A percentile compares a stretch with the other conserved stretches of the same genome.
Evolutionary conservation across 2,113 vertebrate species (phyloP).

Genomic region (Falcunculus frontatus): DNA sequence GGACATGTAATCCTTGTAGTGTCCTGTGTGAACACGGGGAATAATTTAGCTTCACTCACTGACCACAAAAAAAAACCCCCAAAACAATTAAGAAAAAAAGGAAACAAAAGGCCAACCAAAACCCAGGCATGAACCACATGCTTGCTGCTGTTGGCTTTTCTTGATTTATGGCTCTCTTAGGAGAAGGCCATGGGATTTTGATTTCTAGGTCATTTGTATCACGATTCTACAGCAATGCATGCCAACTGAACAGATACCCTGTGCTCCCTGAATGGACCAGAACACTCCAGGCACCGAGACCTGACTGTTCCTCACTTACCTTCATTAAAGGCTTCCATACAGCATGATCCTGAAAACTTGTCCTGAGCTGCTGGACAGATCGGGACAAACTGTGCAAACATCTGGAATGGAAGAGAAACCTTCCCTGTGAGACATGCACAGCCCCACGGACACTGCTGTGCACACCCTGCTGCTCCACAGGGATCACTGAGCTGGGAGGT

Average conservation of each 20-base stretch:
- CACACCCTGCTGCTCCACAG: neutral
- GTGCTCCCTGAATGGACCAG: neutral
- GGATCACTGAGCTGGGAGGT: neutral
- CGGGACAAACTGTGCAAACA: conserved; percentile 99
- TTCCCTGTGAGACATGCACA: neutral
- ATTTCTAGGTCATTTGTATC: neutral
- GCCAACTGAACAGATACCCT: neutral
- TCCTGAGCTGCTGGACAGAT: conserved; percentile 97
- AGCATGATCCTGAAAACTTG: conserved; percentile 97
- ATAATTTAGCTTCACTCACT: neutral
- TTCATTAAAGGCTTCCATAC: conserved; percentile 99
- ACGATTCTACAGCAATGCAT: neutral
- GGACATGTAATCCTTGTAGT: neutral
- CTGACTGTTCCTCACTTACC: conserved; percentile 67
- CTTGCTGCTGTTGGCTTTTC: neutral
- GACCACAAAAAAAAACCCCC: neutral
- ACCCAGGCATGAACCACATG: neutral
- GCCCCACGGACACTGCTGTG: neutral
- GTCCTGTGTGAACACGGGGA: neutral
- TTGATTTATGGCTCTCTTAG: neutral
- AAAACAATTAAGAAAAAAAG: neutral
- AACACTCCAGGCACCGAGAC: neutral
- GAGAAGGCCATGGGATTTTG: neutral
- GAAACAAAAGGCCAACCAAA: neutral
- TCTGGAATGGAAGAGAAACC: conserved; percentile 69